Conservation (phyloP, 2,797 vertebrate species). For the Morus bassanus region DNA sequence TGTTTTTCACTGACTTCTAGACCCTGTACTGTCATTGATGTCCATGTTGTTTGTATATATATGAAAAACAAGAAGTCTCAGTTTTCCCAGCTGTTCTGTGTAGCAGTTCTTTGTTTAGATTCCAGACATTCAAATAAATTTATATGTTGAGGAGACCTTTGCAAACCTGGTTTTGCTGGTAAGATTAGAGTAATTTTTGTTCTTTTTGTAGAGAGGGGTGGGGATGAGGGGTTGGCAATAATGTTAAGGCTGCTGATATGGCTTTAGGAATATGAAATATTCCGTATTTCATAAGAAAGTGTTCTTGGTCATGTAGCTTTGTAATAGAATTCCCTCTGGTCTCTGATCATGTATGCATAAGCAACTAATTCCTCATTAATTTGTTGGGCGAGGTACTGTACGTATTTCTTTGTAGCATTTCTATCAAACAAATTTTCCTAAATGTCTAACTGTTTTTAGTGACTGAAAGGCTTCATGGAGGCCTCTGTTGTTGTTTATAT, state of each 20-base stretch:
- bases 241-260: neutral
- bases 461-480: slow-evolving; percentile 59
- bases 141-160: neutral
- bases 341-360: neutral
- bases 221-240: neutral
- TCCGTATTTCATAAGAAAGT: neutral
- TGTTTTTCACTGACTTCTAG: neutral
- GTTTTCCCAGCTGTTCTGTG: neutral
- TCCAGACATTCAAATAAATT: neutral
- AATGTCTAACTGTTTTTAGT: slow-evolving; percentile 48
- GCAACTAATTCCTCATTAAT: neutral
- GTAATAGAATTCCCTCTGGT: neutral
- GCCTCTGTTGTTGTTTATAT: slow-evolving; percentile 63
- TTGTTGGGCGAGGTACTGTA: neutral
- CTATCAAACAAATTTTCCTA: slow-evolving; percentile 48
- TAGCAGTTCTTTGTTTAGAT: neutral
- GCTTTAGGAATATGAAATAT: neutral
- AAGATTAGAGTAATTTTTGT: neutral
- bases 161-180: neutral
- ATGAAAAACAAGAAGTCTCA: neutral
- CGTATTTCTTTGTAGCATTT: slow-evolving; percentile 39
- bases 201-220: neutral
- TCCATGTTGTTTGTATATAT: neutral
- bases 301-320: neutral
- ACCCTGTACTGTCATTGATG: neutral